Base-by-base conservation (phyloP, 2,888 invertebrate genomes). In the Meghimatium bilineatum region DNA sequence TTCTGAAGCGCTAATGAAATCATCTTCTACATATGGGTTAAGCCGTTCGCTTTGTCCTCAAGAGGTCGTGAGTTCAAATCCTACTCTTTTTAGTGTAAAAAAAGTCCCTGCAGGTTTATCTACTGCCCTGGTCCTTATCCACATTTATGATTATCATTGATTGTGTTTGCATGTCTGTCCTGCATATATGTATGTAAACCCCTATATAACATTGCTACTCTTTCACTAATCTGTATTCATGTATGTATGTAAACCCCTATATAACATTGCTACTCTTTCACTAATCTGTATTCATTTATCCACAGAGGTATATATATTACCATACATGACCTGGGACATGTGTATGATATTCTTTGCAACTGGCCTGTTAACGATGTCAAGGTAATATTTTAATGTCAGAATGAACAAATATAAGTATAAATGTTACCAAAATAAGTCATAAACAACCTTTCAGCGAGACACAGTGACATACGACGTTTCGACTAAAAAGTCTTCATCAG, bases 251-350 rank as follows among this genome's bases (percentile, higher is more conserved):
- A 32, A 1, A 12, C 2, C 29, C 12, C n/a, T 63, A 63, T 5
- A 63, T 63, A 63, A 5, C n/a, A 10, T 29, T 32, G 60, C 60
- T n/a, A 63, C 63, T 6, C 26, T 26, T n/a, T 3, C 26, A 63
- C 2, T 26, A 63, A 5, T 66, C 14, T 66, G 6, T 32, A 8
- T 32, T 38, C 36, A 3, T 71, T 44, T 26, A 49, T 69, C 91
- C 91, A 81, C 90, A 95, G 95, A 87, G 99, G 99, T 1, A 95
- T 99, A 82, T 99, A 97, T 94, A 97, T 99, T 92, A 97, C 98
- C 74, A 98, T 99, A 87, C 96, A 98, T 93, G 99, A 99, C 93
- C 97, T 97, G 81, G 98, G 97, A 63, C 97, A 99, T 93, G 95
- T 99, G 34, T 97, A 97, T 91, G 97, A 99, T 87, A 96, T 99